A percentile compares a stretch with the other conserved stretches of the same genome.
Conservation (phyloP, 2,797 vertebrate genomes). For the Macropus fuliginosus region DNA sequence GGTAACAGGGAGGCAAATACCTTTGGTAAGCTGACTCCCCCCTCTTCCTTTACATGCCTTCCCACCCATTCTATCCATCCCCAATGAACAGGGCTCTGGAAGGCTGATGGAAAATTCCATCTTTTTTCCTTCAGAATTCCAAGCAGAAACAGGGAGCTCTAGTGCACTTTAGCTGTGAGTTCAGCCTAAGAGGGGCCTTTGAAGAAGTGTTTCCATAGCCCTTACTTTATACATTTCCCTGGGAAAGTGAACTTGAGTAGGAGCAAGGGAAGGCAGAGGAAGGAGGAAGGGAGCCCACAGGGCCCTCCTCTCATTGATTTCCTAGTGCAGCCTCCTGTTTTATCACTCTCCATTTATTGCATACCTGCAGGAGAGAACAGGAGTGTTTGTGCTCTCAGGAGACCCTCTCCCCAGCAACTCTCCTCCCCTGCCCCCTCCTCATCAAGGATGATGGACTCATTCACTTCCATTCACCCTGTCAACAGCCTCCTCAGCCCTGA, state of each 20-base stretch:
- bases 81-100: not conserved
- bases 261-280: not conserved
- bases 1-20: not conserved
- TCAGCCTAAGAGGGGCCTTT: not conserved
- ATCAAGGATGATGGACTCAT: accelerated
- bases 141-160: not conserved
- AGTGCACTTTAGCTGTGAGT: constrained; percentile 55
- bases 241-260: constrained; percentile 28
- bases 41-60: not conserved
- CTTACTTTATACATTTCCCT: constrained; percentile 62
- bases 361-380: not conserved
- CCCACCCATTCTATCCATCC: not conserved
- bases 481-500: not conserved
- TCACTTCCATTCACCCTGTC: constrained; percentile 23
- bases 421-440: constrained; percentile 25
- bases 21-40: not conserved
- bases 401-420: not conserved
- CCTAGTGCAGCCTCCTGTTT: not conserved
- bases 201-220: not conserved
- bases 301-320: constrained; percentile 59
- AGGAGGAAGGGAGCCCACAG: not conserved
- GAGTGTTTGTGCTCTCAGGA: accelerated
- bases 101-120: not conserved
- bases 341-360: not conserved
- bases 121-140: not conserved